Conservation (phyloP, 37 sponge, comb jelly and placozoan genomes). For the Bolinopsis microptera region DNA sequence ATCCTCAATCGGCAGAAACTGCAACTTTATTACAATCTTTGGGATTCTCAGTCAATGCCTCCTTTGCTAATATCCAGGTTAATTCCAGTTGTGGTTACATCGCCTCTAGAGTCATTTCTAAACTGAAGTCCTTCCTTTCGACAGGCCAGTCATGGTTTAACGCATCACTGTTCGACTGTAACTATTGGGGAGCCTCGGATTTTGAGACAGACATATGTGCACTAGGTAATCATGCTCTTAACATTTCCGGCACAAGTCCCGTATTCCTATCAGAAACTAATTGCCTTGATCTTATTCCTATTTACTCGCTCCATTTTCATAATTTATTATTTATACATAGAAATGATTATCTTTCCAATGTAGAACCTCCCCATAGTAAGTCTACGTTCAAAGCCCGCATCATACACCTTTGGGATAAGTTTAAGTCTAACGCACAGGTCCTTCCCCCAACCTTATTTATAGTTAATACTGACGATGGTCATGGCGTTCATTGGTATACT, state of each 20-base stretch:
- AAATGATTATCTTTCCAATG: background rate
- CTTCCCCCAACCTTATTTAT: background rate
- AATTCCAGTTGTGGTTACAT: background rate
- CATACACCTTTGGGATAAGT: conserved; percentile 29
- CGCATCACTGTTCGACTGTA: background rate
- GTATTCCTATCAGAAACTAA: background rate
- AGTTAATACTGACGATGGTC: background rate
- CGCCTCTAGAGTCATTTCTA: background rate
- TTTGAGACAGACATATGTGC: background rate
- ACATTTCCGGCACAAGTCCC: background rate
- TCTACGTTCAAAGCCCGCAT: background rate
- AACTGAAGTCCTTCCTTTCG: background rate
- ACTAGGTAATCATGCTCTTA: background rate
- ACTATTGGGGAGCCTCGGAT: background rate
- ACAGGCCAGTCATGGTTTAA: background rate
- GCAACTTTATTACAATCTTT: background rate
- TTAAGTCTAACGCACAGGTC: background rate
- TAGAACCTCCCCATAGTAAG: background rate
- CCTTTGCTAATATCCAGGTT: background rate
- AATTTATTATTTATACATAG: background rate
- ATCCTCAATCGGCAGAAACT: background rate
- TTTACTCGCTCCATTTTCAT: background rate
- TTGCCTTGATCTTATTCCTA: background rate
- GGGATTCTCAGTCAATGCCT: background rate
- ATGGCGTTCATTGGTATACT: conserved; percentile 10